phyloP scores from a whole-genome alignment of 1,140 invertebrate genomes.

The Pseudomyrmex dendroicus region DNA sequence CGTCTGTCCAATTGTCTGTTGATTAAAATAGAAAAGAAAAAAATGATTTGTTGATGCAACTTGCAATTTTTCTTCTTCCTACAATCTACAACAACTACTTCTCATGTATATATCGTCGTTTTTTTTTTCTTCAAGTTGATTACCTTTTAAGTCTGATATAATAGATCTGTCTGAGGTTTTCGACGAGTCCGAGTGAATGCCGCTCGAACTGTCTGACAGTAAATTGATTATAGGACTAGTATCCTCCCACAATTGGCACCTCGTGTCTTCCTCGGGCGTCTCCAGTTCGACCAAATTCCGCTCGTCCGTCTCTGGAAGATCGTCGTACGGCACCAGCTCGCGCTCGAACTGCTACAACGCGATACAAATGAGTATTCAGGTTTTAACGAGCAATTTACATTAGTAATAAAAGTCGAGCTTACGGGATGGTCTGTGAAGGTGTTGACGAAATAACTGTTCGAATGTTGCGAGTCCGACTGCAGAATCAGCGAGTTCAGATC shows the following conservation, averaged over 20 bases:
- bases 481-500: slow-evolving; percentile 66
- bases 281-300: slow-evolving; percentile 80
- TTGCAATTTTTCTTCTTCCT: no score
- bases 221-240: slow-evolving; percentile 75
- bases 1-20: slow-evolving; percentile 82
- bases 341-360: slow-evolving; percentile 75
- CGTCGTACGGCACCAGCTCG: slow-evolving; percentile 82
- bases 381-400: neutral
- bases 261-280: slow-evolving; percentile 76
- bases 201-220: slow-evolving; percentile 62
- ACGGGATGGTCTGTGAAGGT: slow-evolving; percentile 77
- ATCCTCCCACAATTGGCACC: slow-evolving; percentile 78
- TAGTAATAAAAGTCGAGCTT: slow-evolving; percentile 21
- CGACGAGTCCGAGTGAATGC: slow-evolving; percentile 71
- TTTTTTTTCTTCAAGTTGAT: neutral
- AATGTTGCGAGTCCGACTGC: slow-evolving; percentile 66
- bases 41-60: no score
- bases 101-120: neutral
- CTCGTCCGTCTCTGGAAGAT: slow-evolving; percentile 83
- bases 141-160: slow-evolving; percentile 50
- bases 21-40: slow-evolving; percentile 35
- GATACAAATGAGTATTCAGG: neutral
- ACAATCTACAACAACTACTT: neutral
- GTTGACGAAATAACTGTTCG: slow-evolving; percentile 81
- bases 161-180: slow-evolving; percentile 72